Evolutionary conservation across 2,797 vertebrate species (phyloP).

Genomic region (Tadarida brasiliensis): DNA sequence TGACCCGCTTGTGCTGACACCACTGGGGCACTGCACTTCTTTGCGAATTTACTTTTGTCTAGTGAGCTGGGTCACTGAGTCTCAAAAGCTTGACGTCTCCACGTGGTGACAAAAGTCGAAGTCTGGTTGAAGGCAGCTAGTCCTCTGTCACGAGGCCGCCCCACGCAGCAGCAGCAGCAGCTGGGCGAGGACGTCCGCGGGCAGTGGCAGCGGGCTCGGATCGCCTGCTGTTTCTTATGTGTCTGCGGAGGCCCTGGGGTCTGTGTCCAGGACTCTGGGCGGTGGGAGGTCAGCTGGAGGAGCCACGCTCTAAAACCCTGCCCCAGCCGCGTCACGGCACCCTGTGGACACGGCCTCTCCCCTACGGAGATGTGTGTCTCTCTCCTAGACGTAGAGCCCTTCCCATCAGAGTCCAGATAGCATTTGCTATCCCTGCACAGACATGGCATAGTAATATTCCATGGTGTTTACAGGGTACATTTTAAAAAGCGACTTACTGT

Average conservation of each 20-base stretch:
- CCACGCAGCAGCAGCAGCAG: neutral
- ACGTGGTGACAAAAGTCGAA: neutral
- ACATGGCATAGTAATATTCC: neutral
- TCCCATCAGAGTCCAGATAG: neutral
- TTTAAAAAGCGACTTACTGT: neutral
- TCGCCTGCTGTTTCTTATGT: neutral
- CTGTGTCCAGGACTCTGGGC: neutral
- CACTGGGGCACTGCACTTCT: neutral
- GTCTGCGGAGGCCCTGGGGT: neutral
- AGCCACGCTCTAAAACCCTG: neutral
- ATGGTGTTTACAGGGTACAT: conserved; percentile 34
- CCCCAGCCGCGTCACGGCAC: neutral
- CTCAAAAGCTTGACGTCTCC: neutral
- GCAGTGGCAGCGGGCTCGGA: neutral
- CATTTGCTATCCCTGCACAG: neutral
- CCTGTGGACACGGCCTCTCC: neutral
- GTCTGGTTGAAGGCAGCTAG: neutral
- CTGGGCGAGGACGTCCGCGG: neutral
- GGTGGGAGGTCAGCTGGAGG: neutral
- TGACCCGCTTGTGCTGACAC: neutral
- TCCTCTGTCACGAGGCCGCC: neutral
- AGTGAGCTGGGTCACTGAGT: neutral
- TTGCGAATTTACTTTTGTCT: neutral
- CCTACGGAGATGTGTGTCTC: neutral
- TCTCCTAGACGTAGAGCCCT: neutral